phyloP scores from a whole-genome alignment of 1,140 invertebrate species.

The Microvelia longipes region DNA sequence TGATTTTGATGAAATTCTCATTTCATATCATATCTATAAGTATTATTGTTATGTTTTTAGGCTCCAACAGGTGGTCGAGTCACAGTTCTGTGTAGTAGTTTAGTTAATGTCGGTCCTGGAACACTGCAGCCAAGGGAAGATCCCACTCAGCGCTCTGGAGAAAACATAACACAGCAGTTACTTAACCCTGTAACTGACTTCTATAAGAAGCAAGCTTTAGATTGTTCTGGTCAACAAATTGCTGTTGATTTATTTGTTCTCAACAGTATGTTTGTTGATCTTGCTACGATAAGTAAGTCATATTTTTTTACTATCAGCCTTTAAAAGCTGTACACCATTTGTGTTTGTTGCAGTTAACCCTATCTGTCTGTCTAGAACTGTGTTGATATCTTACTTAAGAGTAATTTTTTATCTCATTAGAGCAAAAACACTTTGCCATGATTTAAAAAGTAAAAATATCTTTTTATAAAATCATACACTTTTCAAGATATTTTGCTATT shows the following conservation, averaged over 20 bases:
- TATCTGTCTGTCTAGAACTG: too few relatives aligned
- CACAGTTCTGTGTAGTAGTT: constrained; percentile 79
- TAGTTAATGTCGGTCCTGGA: constrained; percentile 84
- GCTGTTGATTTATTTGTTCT: constrained; percentile 90
- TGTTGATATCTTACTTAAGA: too few relatives aligned
- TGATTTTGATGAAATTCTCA: too few relatives aligned
- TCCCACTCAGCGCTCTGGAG: constrained; percentile 61
- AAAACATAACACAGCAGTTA: constrained; percentile 53
- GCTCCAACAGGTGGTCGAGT: constrained; percentile 84
- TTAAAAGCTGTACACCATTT: too few relatives aligned
- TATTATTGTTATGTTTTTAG: too few relatives aligned
- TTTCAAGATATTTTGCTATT: too few relatives aligned
- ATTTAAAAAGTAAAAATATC: too few relatives aligned
- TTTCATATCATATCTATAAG: too few relatives aligned
- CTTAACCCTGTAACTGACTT: constrained; percentile 93
- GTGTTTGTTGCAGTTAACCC: too few relatives aligned
- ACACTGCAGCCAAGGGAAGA: constrained; percentile 71
- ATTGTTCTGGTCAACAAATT: constrained; percentile 91
- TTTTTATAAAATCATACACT: too few relatives aligned
- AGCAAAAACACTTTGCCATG: too few relatives aligned
- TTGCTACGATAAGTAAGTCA: constrained; percentile 76
- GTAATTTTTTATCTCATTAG: too few relatives aligned
- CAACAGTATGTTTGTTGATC: constrained; percentile 83
- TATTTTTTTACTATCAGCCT: neutral
- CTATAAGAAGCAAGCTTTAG: constrained; percentile 90